phyloP scores from a whole-genome alignment of 2,888 invertebrate species.

The Baccha elongata region DNA sequence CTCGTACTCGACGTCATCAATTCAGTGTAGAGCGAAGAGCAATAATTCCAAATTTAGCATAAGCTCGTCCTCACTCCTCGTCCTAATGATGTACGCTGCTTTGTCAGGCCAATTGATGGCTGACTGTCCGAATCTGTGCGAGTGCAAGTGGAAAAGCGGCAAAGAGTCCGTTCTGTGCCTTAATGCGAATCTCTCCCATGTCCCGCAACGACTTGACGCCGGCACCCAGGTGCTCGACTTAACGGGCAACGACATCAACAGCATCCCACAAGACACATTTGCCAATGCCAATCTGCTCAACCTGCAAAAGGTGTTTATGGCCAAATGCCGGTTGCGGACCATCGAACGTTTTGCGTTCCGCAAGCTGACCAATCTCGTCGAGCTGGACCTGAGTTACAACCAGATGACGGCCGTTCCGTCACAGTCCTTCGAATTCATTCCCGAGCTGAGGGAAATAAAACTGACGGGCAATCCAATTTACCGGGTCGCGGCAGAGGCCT shows the following conservation, averaged over 20 bases:
- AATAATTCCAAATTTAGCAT: conserved; percentile 48
- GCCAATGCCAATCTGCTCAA: conserved; percentile 89
- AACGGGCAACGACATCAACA: conserved; percentile 87
- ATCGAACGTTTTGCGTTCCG: conserved; percentile 90
- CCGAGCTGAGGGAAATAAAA: conserved; percentile 89
- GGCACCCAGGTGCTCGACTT: conserved; percentile 92
- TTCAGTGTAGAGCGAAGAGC: conserved; percentile 29
- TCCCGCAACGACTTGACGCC: conserved; percentile 89
- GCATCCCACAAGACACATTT: conserved; percentile 89
- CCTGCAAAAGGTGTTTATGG: conserved; percentile 90
- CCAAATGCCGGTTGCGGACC: conserved; percentile 87
- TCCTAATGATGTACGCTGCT: conserved; percentile 74
- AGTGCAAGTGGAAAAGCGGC: conserved; percentile 94
- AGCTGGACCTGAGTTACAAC: conserved; percentile 91
- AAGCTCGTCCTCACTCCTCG: conserved; percentile 63
- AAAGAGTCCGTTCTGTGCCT: conserved; percentile 92
- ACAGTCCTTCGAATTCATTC: conserved; percentile 88
- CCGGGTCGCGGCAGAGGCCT: conserved; percentile 88
- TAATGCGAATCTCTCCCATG: conserved; percentile 88
- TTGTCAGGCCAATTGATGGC: conserved; percentile 81
- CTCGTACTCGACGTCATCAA: conserved; percentile 33
- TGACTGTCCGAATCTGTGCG: conserved; percentile 90
- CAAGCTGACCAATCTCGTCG: conserved; percentile 90
- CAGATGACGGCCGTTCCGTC: conserved; percentile 87
- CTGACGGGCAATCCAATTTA: conserved; percentile 90